Base-by-base conservation (phyloP, 1,140 invertebrate species). In the Planococcus citri region DNA sequence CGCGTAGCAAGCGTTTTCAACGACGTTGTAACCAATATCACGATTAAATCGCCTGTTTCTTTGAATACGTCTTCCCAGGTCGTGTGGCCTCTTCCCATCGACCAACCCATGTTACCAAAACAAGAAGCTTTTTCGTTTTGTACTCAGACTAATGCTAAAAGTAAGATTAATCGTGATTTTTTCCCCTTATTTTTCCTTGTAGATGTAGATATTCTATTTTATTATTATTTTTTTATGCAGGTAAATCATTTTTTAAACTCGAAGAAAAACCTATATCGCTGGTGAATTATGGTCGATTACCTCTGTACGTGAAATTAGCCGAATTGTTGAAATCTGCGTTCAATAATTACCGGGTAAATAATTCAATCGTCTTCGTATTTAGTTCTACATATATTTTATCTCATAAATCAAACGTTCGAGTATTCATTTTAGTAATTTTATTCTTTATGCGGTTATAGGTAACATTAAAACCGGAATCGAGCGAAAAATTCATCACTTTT, bases 221-320 rank as follows among this genome's bases (percentile, higher is more conserved):
- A n/a, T n/a, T 33, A 33, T 33, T 33, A 12, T 33, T 33, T 33
- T 12, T 33, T n/a, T 14, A 6, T n/a, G 4, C n/a, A 51, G 41
- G 2, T 51, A 51, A 51, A 51, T 51, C 41, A 20, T 51, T 51
- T 17, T 51, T 51, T 17, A 51, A 51, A n/a, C 20, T 38, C 69
- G 73, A 74, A 57, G 71, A 79, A 75, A 80, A 78, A 70, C 73
- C 72, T 20, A 80, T 78, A 72, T 76, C 80, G 3, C 79, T 84
- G 24, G 88, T 87, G 14, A 78, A 83, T 68, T 92, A 91, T 77
- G 79, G 80, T 38, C 83, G 82, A 68, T 80, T 84, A 20, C 84
- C 87, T 0, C 87, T 91, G 77, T 93, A 92, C 77, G 81, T 88
- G 78, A 89, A 88, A 75, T 78, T 93, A 21, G 87, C 89, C 76